Conservation (phyloP, 2,888 invertebrate genomes). For the Dicycla oo region DNA sequence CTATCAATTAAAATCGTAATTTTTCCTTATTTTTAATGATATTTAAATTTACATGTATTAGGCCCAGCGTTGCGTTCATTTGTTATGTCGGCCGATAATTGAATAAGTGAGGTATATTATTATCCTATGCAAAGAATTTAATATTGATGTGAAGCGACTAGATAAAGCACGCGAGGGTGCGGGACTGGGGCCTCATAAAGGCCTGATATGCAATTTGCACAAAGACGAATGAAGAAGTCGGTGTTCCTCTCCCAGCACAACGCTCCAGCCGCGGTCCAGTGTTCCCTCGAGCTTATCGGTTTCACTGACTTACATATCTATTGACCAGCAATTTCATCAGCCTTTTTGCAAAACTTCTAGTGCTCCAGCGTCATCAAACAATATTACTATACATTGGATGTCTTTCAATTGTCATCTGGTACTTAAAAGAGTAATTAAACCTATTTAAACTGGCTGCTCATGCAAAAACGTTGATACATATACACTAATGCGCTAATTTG, state of each 20-base stretch:
- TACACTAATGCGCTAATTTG: constrained; percentile 25
- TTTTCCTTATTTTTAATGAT: constrained; percentile 21
- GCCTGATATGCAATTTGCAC: neutral
- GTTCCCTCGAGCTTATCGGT: neutral
- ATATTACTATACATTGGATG: neutral
- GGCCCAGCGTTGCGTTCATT: constrained; percentile 51
- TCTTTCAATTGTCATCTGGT: constrained; percentile 28
- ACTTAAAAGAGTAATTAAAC: neutral
- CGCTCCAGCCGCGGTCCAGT: neutral
- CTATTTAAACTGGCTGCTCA: constrained; percentile 20
- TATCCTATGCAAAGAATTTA: constrained; percentile 16
- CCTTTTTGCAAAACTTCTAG: constrained; percentile 7
- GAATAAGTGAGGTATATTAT: neutral
- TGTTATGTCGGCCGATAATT: constrained; percentile 7
- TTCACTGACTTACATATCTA: neutral
- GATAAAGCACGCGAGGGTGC: neutral
- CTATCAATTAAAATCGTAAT: constrained; percentile 10
- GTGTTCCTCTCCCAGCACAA: neutral
- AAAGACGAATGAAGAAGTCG: neutral
- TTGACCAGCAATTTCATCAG: neutral
- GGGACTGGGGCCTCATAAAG: neutral
- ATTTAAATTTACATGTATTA: constrained; percentile 43
- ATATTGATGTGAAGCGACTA: neutral
- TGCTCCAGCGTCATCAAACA: constrained; percentile 7
- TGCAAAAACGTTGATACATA: constrained; percentile 19